Percentiles rank a stretch among this genome's conserved stretches.
phyloP scores from a whole-genome alignment of 2,888 invertebrate genomes.

The Trachelus iudaicus region DNA sequence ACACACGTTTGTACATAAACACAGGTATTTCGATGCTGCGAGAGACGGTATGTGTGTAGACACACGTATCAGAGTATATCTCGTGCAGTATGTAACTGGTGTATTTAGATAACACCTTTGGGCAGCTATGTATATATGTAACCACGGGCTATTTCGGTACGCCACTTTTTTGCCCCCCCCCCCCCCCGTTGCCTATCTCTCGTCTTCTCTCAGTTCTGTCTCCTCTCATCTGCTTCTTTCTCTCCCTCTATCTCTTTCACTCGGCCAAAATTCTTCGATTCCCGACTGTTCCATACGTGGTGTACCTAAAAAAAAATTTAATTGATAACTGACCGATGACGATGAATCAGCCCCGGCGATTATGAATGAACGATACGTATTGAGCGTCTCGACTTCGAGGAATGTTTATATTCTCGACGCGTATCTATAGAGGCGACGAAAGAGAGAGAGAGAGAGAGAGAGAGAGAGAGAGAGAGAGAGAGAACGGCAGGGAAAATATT shows the following conservation, averaged over 20 bases:
- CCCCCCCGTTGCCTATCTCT: not conserved
- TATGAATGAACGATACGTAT: not conserved
- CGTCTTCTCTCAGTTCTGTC: not conserved
- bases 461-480: too few relatives aligned
- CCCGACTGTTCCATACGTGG: not conserved
- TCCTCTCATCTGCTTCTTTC: constrained; percentile 19
- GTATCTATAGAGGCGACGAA: not conserved
- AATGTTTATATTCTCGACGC: not conserved
- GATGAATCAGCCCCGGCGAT: not conserved
- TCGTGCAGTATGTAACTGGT: not conserved
- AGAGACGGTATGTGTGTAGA: not conserved
- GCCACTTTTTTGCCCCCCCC: constrained; percentile 15
- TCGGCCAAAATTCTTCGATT: not conserved
- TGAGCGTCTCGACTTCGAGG: not conserved
- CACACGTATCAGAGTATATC: not conserved
- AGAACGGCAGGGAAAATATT: not conserved
- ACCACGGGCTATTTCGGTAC: constrained; percentile 25
- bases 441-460: too few relatives aligned
- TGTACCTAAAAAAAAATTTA: not conserved
- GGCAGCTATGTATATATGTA: constrained; percentile 7
- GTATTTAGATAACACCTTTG: constrained; percentile 19
- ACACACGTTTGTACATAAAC: not conserved
- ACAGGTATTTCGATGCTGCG: not conserved
- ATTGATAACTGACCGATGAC: not conserved
- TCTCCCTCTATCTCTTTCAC: not conserved